Base-by-base conservation (phyloP, 2,888 invertebrate species). In the Drosophila flavopinicola region DNA sequence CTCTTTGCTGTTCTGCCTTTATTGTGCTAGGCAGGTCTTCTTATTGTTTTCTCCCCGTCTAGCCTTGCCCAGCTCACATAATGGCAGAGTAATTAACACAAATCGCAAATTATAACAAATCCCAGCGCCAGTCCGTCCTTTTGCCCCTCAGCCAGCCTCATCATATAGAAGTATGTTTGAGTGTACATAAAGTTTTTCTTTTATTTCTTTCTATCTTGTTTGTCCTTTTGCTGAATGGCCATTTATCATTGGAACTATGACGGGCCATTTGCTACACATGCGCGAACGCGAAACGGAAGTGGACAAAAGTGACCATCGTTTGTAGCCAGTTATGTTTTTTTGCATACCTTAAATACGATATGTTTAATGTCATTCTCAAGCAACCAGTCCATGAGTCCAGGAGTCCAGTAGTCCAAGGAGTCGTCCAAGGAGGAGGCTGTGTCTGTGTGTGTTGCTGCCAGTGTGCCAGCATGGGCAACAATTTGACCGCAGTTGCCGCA, bases 401-500 rank as follows among this genome's bases (percentile, higher is more conserved):
- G n/a, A n/a, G n/a, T n/a, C n/a, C n/a, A n/a, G 25, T 5, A 17
- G 42, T 29, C 33, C 32, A 11, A 25, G 23, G 15, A 20, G 32
- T 35, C 30, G n/a, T n/a, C n/a, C n/a, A n/a, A 30, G 61, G 68
- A 56, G 65, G 66, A 52, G 48, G 51, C 53, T 66, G 69, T 17
- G n/a, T n/a, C 11, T 15, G 9, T 23, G 4, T 44, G 24, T 20
- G 13, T 11, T 17, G 39, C 29, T 38, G 39, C 33, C n/a, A n/a
- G n/a, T n/a, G n/a, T n/a, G 15, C 39, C 61, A 82, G 73, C 73
- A 78, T 79, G 60, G 66, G 79, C 79, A 79, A 79, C 83, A 82
- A 78, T 80, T 80, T 80, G 80, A 80, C 80, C 80, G 84, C 80
- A 80, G 80, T 80, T 84, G 84, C 84, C 84, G 80, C 80, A 84